phyloP scores from a whole-genome alignment of 1,140 invertebrate genomes.

The Colletes latitarsis region DNA sequence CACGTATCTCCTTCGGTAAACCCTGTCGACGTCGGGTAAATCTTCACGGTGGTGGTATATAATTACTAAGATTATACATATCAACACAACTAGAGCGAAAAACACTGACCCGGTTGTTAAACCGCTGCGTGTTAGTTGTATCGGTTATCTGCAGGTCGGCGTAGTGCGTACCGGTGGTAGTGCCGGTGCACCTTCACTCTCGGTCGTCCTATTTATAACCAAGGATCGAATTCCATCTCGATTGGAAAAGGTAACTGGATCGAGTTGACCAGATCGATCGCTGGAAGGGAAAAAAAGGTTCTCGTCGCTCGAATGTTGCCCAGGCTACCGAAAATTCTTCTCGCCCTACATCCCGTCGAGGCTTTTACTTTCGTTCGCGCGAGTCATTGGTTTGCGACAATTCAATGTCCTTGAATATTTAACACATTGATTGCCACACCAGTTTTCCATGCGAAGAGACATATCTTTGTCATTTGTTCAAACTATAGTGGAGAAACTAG shows the following conservation, averaged over 20 bases:
- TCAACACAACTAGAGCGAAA: constrained; percentile 77
- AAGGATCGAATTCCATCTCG: constrained; percentile 60
- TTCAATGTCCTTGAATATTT: too few relatives aligned
- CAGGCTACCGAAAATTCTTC: constrained; percentile 25
- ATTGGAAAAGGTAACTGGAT: constrained; percentile 60
- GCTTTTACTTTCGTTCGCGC: neutral
- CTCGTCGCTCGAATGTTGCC: neutral
- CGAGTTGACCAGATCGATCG: constrained; percentile 42
- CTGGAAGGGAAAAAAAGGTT: neutral
- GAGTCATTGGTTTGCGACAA: too few relatives aligned
- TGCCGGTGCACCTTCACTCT: constrained; percentile 54
- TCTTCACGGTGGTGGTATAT: constrained; percentile 67
- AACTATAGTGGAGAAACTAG: too few relatives aligned
- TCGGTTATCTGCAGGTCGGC: constrained; percentile 57
- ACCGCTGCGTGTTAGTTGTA: constrained; percentile 63
- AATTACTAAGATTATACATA: constrained; percentile 78
- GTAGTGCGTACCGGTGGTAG: constrained; percentile 42
- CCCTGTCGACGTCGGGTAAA: constrained; percentile 43
- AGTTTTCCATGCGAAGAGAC: too few relatives aligned
- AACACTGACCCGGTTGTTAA: constrained; percentile 75
- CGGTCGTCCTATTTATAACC: constrained; percentile 62
- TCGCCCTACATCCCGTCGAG: neutral
- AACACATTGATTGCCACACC: too few relatives aligned
- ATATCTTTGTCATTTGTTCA: too few relatives aligned
- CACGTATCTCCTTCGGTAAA: constrained; percentile 26